Evolutionary conservation across 2,113 vertebrate genomes (phyloP), one percentile per base, ranked within the genome.

Genomic region (Scartelaos histophorus): DNA sequence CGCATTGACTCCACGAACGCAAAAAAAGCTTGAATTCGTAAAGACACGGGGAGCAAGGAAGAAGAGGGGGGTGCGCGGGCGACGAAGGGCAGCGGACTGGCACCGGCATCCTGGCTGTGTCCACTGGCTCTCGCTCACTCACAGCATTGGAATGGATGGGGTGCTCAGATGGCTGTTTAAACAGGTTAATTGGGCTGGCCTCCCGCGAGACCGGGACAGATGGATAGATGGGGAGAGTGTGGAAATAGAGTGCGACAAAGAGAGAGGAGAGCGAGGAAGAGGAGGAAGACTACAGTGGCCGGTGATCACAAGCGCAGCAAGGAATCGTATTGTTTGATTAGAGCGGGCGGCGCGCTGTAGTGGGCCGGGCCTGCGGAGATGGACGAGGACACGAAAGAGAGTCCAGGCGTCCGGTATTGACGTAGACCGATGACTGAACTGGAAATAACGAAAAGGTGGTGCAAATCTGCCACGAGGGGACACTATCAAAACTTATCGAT

Each of bases 161-260:
- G 80, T 70, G 85, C 87, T 92, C 88, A 88, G 88, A 88, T 88
- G 83, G 86, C 90, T 90, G 85, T 90, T 89, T 89, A 91, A 90
- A 90, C 88, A 89, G 89, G 88, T 91, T 91, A 91, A 92, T 90
- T 91, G 91, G 89, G 84, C 89, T 77, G 81, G 82, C 76, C 85
- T 87, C 87, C 82, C 66, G 34, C 79, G 90, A 86, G 81, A 87
- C 61, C 12, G 16, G 75, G 81, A 87, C 89, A 92, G 89, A 92
- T 91, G 90, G 90, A 87, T 77, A 46, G 87, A 89, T 73, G 78
- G 84, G 85, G 80, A 73, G 86, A 88, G 77, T n/a, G 56, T 15
- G 5, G 79, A 81, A 73, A 83, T 70, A 76, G 76, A 74, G 75
- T 79, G 76, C 15, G 57, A 82, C 61, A 79, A 71, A 86, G 82